Percentiles rank a stretch among this genome's conserved stretches.
phyloP scores from a whole-genome alignment of 2,888 invertebrate genomes.

The Campoletis raptor region DNA sequence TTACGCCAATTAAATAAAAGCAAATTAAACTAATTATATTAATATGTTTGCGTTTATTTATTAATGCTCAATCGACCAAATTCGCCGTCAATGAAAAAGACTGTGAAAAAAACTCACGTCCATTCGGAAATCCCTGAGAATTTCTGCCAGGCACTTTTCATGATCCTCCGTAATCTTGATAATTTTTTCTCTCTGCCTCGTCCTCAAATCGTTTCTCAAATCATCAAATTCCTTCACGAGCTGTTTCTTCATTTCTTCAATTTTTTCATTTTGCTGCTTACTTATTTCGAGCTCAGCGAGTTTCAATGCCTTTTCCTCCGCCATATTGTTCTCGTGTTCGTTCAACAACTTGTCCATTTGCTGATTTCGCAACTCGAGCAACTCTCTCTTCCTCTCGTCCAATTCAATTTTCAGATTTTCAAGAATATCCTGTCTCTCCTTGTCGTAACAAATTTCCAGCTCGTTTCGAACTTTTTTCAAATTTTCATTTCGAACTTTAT shows the following conservation, averaged over 20 bases:
- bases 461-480: constrained; percentile 80
- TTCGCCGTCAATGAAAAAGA: too few species aligned
- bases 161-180: constrained; percentile 83
- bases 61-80: too few species aligned
- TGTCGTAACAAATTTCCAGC: constrained; percentile 82
- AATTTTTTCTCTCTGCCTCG: constrained; percentile 81
- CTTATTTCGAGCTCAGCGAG: constrained; percentile 78
- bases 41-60: too few species aligned
- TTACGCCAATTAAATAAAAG: neutral
- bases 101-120: too few species aligned
- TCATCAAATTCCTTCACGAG: constrained; percentile 83
- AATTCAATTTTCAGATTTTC: constrained; percentile 85
- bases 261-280: constrained; percentile 86
- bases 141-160: constrained; percentile 81
- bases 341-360: constrained; percentile 86
- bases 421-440: constrained; percentile 83
- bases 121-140: constrained; percentile 86
- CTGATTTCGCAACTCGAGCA: constrained; percentile 85
- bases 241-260: constrained; percentile 87
- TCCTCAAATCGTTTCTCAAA: constrained; percentile 77
- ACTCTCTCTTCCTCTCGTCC: constrained; percentile 84
- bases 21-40: too few species aligned
- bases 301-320: constrained; percentile 79
- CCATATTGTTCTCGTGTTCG: constrained; percentile 85
- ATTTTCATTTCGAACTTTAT: constrained; percentile 77